Base-by-base conservation (phyloP, 2,113 vertebrate genomes). In the Lophura nycthemera region DNA sequence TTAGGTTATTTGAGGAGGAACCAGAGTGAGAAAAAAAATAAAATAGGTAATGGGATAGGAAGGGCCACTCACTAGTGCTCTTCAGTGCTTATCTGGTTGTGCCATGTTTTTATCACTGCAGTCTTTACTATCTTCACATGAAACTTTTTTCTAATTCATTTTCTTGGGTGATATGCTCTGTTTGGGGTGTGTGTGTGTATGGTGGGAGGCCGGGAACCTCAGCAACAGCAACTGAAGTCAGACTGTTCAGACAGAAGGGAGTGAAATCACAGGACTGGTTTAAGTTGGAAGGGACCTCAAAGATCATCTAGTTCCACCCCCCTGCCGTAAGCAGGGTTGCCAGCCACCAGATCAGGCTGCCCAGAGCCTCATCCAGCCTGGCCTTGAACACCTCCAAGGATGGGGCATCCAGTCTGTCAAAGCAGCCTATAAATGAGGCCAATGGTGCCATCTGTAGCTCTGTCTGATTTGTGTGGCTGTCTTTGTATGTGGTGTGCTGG, bases 401-500 rank as follows among this genome's bases (percentile, higher is more conserved):
- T 10, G 15, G 27, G 52, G 15, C 27, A 54, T 54, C 27, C 52
- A 30, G 52, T 29, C 10, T 16, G 52, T 54, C 8, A 8, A 27
- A 15, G 15, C 27, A 54, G 14, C 27, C 27, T 54, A 8, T 54
- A 30, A 29, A 54, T 10, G 1, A 25, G 24, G 82, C 81, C 38
- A 52, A 4, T 1, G n/a, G 27, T 11, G 13, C 47, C 4, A 22
- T 48, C 65, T 12, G 65, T 10, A 65, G 21, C 56, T 70, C 38
- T 13, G 19, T 0, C 32, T 56, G 24, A 30, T 7, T 4, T 1
- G 22, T 4, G 13, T 11, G 59, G 38, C 56, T 4, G 2, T 21
- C 52, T 34, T 1, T 2, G 2, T 1, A 6, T 7, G 50, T 13
- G 50, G 8, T 6, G 4, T 4, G 10, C 4, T 29, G 1, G 13